Conservation (phyloP, 2,113 vertebrate species). For the Rissa tridactyla region DNA sequence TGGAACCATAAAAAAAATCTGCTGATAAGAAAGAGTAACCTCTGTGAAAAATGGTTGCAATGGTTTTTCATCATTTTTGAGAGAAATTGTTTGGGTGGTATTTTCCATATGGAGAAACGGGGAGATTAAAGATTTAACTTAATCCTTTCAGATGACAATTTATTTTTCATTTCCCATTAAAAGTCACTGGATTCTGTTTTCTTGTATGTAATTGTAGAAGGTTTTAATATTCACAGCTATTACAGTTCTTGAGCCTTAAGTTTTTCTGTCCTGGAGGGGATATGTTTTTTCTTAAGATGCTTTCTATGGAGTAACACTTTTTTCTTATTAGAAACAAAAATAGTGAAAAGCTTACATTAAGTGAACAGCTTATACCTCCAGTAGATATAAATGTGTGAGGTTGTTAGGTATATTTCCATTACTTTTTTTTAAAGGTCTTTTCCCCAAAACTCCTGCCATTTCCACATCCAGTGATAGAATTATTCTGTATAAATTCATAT, state of each 20-base stretch:
- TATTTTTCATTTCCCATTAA: slow-evolving; percentile 37
- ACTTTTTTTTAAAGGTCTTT: neutral
- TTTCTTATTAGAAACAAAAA: neutral
- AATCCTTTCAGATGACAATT: slow-evolving; percentile 19
- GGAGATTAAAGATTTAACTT: slow-evolving; percentile 40
- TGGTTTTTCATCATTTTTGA: neutral
- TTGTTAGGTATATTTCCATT: neutral
- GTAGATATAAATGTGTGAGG: neutral
- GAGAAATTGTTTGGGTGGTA: neutral
- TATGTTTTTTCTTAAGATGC: neutral
- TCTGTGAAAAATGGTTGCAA: neutral
- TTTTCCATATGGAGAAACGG: neutral
- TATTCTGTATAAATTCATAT: neutral
- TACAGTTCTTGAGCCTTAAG: neutral
- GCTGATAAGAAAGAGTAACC: neutral
- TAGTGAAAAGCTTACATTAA: neutral
- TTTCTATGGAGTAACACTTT: neutral
- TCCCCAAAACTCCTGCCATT: neutral
- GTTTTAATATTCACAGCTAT: slow-evolving; percentile 19
- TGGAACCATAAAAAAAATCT: neutral
- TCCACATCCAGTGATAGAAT: neutral
- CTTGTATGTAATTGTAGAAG: neutral
- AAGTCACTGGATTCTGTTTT: neutral
- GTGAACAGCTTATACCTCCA: neutral
- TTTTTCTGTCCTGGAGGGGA: neutral